These are phyloP conservation scores for Atopsyche davidsoni DNA, from an alignment of 1,140 invertebrate species.

Conservation along the genomic window DNA sequence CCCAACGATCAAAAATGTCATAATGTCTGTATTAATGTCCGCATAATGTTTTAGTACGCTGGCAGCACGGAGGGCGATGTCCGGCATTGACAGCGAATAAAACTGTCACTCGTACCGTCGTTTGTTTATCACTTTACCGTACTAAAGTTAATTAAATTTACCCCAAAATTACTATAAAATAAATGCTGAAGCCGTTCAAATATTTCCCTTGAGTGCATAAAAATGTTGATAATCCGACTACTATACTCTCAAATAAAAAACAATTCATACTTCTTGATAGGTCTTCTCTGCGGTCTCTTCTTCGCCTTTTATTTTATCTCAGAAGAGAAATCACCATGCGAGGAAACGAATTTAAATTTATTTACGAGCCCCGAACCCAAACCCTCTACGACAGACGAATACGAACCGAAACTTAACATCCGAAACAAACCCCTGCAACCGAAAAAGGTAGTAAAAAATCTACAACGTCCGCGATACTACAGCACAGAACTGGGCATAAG, in stretches of 20 bases:
- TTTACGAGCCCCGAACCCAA: constrained; percentile 23
- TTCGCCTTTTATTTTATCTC: constrained; percentile 38
- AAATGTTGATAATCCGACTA: constrained; percentile 39
- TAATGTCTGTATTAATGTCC: too few species aligned
- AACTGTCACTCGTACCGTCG: not conserved
- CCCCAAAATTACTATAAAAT: not conserved
- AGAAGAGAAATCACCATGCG: constrained; percentile 31
- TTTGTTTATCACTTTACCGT: not conserved
- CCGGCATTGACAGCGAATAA: not conserved
- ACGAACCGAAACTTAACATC: constrained; percentile 37
- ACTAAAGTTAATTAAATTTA: not conserved
- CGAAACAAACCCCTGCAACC: constrained; percentile 32
- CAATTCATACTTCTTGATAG: constrained; percentile 44
- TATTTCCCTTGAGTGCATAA: not conserved
- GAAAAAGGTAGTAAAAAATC: constrained; percentile 36
- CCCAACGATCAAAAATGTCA: too few species aligned
- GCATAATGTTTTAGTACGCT: not conserved
- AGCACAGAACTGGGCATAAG: constrained; percentile 87
- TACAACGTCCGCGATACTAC: constrained; percentile 82
- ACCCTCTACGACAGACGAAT: constrained; percentile 34
- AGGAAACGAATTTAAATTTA: constrained; percentile 21
- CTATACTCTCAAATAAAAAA: constrained; percentile 44
- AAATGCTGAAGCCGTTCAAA: not conserved
- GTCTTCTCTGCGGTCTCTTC: constrained; percentile 39
- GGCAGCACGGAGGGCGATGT: too few species aligned